These are phyloP conservation scores for Plagodis dolabraria DNA, from an alignment of 2,888 invertebrate species.

Conservation along the genomic window DNA sequence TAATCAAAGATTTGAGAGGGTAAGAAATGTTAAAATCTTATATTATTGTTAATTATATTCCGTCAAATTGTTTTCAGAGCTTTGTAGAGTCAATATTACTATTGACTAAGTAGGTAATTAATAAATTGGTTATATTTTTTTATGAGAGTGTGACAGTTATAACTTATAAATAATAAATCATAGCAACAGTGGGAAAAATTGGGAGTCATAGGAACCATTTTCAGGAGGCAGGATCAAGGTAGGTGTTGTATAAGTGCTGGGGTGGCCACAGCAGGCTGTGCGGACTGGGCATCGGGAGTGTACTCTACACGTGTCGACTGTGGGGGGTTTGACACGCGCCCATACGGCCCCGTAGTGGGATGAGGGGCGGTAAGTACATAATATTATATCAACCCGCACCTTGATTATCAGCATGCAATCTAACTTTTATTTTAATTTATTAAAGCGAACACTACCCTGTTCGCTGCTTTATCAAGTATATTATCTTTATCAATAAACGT, in stretches of 20 bases:
- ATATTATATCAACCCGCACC: neutral
- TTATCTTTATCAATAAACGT: neutral
- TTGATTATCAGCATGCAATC: neutral
- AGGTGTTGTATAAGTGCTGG: slow-evolving; percentile 26
- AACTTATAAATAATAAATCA: too few relatives aligned
- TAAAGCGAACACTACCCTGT: neutral
- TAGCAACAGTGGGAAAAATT: neutral
- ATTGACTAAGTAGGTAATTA: too few relatives aligned
- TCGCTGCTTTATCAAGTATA: neutral
- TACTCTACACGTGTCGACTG: slow-evolving; percentile 30
- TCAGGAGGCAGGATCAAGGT: neutral
- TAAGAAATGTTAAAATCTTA: too few relatives aligned
- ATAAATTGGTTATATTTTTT: too few relatives aligned
- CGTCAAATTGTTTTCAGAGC: too few relatives aligned
- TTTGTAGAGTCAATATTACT: too few relatives aligned
- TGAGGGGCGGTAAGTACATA: neutral
- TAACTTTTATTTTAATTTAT: neutral
- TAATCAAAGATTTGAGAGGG: too few relatives aligned
- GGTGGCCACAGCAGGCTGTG: neutral
- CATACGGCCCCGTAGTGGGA: slow-evolving; percentile 21
- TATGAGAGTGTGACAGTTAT: too few relatives aligned
- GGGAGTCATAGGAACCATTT: neutral
- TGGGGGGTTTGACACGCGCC: slow-evolving; percentile 29
- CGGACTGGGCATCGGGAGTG: slow-evolving; percentile 16
- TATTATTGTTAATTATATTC: too few relatives aligned